Evolutionary conservation across 2,113 vertebrate species (phyloP), one percentile per base, ranked within the genome.

Genomic region (Dasyornis broadbenti): DNA sequence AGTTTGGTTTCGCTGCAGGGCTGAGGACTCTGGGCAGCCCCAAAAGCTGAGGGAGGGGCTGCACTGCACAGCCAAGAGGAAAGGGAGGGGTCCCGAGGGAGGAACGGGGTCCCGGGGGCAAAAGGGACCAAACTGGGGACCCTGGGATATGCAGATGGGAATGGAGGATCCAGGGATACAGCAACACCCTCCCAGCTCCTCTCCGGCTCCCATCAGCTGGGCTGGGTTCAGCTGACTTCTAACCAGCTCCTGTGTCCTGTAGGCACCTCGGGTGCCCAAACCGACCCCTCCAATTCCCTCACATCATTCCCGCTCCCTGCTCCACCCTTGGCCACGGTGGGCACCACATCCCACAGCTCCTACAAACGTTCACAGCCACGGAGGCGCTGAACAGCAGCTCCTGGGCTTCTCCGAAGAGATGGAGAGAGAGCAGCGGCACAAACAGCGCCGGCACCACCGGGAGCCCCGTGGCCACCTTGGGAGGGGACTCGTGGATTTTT

Each of bases 401-500:
- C 35, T 0, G 54, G 3, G 8, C 8, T 11, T n/a, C 22, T n/a
- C 28, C 6, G 2, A 15, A 15, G 61, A 31, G 23, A 6, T 0
- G 14, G 30, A 2, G 6, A 1, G 1, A 10, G n/a, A 45, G n/a
- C 14, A 22, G 69, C 33, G 39, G 21, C 27, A 40, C 19, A 3
- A 11, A 6, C 4, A 4, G 42, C 18, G 2, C 8, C 17, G 21
- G 60, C 56, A 14, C 0, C 24, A 1, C 33, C 3, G 6, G 18
- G 3, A 26, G 21, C 47, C 18, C 70, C 13, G 3, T 6, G 53
- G 24, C 35, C 33, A 2, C 40, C 0, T 0, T 1, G 14, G 21
- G 22, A 6, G 0, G 12, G 22, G 13, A 15, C 6, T 2, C 11
- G 2, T 0, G 1, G 4, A 3, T 0, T 22, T 42, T 15, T 16